Base-by-base conservation (phyloP, 2,113 vertebrate genomes). In the Sylvietta virens region DNA sequence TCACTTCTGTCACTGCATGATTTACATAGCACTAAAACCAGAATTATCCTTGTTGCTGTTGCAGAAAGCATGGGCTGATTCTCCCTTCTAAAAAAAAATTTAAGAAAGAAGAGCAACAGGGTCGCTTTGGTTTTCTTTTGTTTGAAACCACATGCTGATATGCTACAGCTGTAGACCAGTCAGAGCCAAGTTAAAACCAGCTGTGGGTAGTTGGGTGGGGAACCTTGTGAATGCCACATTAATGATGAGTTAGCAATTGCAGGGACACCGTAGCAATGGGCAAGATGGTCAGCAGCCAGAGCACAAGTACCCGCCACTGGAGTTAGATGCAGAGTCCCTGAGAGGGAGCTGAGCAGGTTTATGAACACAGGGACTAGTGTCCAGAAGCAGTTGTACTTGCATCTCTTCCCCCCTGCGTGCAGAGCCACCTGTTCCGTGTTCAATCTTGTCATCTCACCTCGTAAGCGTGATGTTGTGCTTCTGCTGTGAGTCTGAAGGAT, bases 361-460 rank as follows among this genome's bases (percentile, higher is more conserved):
- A n/a, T 10, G n/a, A 44, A 44, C 15, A 13, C 4, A 18, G 40
- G 45, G 19, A 35, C 15, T 8, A 2, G 8, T 6, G 11, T 47
- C 16, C 35, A 44, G 60, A 35, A 30, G 51, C 11, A n/a, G 24
- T 6, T 6, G 15, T n/a, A 44, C 28, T 82, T 31, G 50, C 12
- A 8, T 14, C 58, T 50, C 6, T 50, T n/a, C 11, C 11, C 51
- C 14, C 1, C 17, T 48, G 81, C 0, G 0, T 7, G 40, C 47
- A 33, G 33, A 82, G 21, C 35, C 0, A 0, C 5, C 1, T 3
- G 24, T 23, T 79, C 30, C 10, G 4, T 18, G n/a, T 19, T 40
- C 31, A 7, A 2, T 10, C 13, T 23, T 21, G 16, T 8, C 45
- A 22, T 37, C 62, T 22, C 15, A 20, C 13, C 0, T 35, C 0